Percentiles rank a stretch among this genome's conserved stretches.
Evolutionary conservation across 2,888 invertebrate species (phyloP).

Genomic region (Ditylenchus weischeri): DNA sequence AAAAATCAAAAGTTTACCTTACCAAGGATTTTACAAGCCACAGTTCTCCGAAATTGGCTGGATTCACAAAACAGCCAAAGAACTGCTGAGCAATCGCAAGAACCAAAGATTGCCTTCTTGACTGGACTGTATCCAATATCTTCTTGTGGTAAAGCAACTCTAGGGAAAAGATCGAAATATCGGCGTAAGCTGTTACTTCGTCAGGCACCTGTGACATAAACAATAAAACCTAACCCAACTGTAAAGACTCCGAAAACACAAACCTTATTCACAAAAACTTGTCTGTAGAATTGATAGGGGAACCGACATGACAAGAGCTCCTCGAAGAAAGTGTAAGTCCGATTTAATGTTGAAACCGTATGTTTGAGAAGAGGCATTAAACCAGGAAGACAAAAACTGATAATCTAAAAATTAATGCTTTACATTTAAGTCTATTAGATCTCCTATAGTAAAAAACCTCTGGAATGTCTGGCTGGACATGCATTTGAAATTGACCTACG

Average conservation of each 20-base stretch:
- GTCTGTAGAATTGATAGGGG: constrained; percentile 93
- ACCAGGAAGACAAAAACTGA: constrained; percentile 90
- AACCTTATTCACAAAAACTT: constrained; percentile 93
- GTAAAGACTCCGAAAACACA: not conserved
- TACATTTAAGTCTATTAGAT: constrained; percentile 58
- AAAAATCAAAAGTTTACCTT: no score
- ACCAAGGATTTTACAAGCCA: constrained; percentile 69
- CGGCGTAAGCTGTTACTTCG: constrained; percentile 84
- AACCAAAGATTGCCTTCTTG: constrained; percentile 80
- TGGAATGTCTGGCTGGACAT: constrained; percentile 94
- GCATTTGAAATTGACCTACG: constrained; percentile 71
- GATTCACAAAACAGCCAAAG: constrained; percentile 94
- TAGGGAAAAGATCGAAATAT: constrained; percentile 74
- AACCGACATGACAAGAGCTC: constrained; percentile 87
- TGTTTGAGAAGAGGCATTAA: constrained; percentile 83
- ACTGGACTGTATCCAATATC: constrained; percentile 54
- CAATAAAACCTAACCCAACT: constrained; percentile 15
- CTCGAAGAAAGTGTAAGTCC: constrained; percentile 87
- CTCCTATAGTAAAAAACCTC: constrained; percentile 68
- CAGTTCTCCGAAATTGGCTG: constrained; percentile 92
- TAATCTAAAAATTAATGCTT: constrained; percentile 61
- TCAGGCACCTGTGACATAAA: constrained; percentile 68
- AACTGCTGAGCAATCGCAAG: constrained; percentile 96
- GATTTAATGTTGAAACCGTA: constrained; percentile 68
- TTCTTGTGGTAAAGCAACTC: constrained; percentile 60